A percentile compares a stretch with the other conserved stretches of the same genome.
These are phyloP conservation scores for Columba janthina DNA, from an alignment of 2,113 vertebrate genomes.

Conservation along the genomic window DNA sequence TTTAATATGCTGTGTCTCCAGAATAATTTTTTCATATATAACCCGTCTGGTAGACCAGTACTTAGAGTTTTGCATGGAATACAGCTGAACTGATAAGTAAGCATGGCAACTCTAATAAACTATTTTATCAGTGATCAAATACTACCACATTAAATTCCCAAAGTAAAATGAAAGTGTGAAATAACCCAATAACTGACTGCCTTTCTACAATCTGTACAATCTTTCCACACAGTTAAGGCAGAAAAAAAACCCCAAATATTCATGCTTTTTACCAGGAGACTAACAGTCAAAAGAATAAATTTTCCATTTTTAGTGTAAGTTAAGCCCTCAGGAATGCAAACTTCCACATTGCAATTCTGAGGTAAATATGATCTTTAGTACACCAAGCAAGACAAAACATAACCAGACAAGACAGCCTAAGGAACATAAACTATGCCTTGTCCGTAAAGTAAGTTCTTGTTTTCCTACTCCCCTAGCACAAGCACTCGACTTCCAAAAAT, in stretches of 20 bases:
- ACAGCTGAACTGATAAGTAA: background rate
- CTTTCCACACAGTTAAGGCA: background rate
- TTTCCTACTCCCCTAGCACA: background rate
- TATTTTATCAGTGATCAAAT: background rate
- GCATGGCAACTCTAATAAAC: background rate
- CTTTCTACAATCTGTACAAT: background rate
- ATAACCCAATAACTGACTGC: background rate
- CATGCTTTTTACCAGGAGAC: background rate
- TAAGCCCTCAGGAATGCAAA: background rate
- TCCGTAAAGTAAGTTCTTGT: background rate
- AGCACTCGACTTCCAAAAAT: background rate
- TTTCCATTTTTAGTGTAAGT: background rate
- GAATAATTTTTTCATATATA: background rate
- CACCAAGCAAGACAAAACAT: background rate
- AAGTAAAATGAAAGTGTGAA: background rate
- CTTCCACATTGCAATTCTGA: background rate
- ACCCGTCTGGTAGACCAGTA: slow-evolving; percentile 6
- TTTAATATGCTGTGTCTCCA: background rate
- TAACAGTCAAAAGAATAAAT: background rate
- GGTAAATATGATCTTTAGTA: background rate
- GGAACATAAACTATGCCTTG: background rate
- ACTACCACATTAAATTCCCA: background rate
- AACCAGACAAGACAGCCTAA: background rate
- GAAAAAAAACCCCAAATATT: background rate
- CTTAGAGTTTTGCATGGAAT: background rate